phyloP scores from a whole-genome alignment of 92 coral and sea anemone species.

The Scolanthus callimorphus region DNA sequence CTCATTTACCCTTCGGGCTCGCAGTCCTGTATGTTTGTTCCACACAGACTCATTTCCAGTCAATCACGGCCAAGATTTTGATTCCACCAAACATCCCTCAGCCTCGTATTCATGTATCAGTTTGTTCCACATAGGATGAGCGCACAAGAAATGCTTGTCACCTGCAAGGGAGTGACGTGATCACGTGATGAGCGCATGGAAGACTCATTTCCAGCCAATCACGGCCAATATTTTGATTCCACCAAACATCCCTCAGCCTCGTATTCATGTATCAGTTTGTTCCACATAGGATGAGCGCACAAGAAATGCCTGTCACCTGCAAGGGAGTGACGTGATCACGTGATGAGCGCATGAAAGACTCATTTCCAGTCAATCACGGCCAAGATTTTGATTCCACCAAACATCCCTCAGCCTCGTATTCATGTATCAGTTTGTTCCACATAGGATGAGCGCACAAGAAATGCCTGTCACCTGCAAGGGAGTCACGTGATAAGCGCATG shows the following conservation, averaged over 20 bases:
- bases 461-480: slow-evolving; percentile 65
- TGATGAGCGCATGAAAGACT: no score
- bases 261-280: slow-evolving; percentile 52
- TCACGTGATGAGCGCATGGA: no score
- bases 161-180: no score
- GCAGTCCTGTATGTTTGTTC: no score
- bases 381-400: slow-evolving; percentile 44
- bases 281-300: slow-evolving; percentile 56
- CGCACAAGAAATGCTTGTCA: slow-evolving; percentile 44
- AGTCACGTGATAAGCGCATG: no score
- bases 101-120: slow-evolving; percentile 52
- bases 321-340: no score
- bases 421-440: slow-evolving; percentile 61
- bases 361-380: slow-evolving; percentile 16
- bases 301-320: slow-evolving; percentile 64
- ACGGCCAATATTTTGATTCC: slow-evolving; percentile 44
- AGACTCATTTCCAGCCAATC: background rate
- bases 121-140: slow-evolving; percentile 57
- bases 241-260: slow-evolving; percentile 42
- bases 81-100: slow-evolving; percentile 48
- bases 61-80: slow-evolving; percentile 29
- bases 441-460: slow-evolving; percentile 44
- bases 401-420: slow-evolving; percentile 44
- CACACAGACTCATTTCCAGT: background rate
- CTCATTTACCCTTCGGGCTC: background rate